Base-by-base conservation (phyloP, 2,888 invertebrate species). In the Tiliacea aurago region DNA sequence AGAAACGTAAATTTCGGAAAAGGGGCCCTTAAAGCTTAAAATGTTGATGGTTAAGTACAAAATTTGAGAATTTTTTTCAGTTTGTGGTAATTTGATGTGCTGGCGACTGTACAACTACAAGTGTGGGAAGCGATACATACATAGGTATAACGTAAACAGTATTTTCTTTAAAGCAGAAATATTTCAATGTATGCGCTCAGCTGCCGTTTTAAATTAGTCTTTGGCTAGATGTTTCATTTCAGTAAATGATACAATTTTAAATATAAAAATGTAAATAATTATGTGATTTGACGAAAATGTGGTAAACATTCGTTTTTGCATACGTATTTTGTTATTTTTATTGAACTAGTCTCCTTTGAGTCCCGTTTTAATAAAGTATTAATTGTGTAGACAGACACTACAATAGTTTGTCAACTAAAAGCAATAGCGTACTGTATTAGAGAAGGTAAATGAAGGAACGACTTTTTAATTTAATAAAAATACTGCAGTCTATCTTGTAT, bases 221-320 rank as follows among this genome's bases (percentile, higher is more conserved):
- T 70, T 51, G 67, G 69, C 77, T 85, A 83, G 77, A 72, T 43
- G 49, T 64, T 28, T 72, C 6, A 41, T 62, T 83, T 68, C 43
- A 59, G 23, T 66, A 65, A 62, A 63, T 53, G 33, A 47, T 69
- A 67, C 53, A 59, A 51, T 67, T 45, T 23, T 2, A 66, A 69
- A 56, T 79, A 56, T 79, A 33, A 59, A 73, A 59, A 56, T 76
- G 80, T 80, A 80, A 69, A 73, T 76, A 80, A 59, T 45, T 41
- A 53, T 49, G 64, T 61, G 33, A 73, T 74, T 73, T 70, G 72
- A 80, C 59, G 33, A 71, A 49, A 70, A 73, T 59, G 33, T 68
- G 53, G 70, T 81, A 65, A 55, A 41, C 18, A n/a, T 67, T 77
- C 59, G 45, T 58, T 70, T 56, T 55, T 58, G 33, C 45, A n/a